Conservation (phyloP, 1,140 invertebrate genomes). For the Anadara kagoshimensis region DNA sequence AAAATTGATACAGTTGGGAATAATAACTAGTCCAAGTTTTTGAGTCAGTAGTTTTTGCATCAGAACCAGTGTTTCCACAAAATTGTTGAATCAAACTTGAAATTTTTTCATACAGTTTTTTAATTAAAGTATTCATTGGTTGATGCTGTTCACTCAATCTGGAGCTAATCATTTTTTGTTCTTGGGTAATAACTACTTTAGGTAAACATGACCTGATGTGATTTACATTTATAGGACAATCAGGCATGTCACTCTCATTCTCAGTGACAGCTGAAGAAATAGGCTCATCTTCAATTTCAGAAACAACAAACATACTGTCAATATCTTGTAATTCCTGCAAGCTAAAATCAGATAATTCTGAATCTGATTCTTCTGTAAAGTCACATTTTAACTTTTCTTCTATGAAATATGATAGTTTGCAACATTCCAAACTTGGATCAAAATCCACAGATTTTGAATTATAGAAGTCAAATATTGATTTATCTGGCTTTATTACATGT, state of each 20-base stretch:
- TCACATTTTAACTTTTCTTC: background rate
- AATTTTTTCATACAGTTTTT: background rate
- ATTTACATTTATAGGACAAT: slow-evolving; percentile 2
- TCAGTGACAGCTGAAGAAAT: background rate
- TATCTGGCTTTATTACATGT: slow-evolving; percentile 19
- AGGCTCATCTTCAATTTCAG: background rate
- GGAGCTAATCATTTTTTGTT: background rate
- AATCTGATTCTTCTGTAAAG: background rate
- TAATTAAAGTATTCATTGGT: background rate
- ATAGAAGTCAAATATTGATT: slow-evolving; percentile 8
- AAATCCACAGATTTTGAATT: background rate
- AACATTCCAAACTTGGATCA: slow-evolving; percentile 14
- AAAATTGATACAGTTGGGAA: too few relatives aligned
- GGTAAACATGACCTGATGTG: background rate
- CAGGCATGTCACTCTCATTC: background rate
- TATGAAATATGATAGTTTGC: background rate
- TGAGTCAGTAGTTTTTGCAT: too few relatives aligned
- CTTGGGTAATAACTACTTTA: background rate
- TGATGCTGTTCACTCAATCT: background rate
- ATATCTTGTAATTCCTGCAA: background rate
- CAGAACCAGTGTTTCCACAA: background rate
- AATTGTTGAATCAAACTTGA: background rate
- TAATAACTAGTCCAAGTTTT: too few relatives aligned
- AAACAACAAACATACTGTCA: background rate
- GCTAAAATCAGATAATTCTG: slow-evolving; percentile 1